These are phyloP conservation scores for Pseudoatta argentina DNA, from an alignment of 1,140 invertebrate species.

Conservation along the genomic window DNA sequence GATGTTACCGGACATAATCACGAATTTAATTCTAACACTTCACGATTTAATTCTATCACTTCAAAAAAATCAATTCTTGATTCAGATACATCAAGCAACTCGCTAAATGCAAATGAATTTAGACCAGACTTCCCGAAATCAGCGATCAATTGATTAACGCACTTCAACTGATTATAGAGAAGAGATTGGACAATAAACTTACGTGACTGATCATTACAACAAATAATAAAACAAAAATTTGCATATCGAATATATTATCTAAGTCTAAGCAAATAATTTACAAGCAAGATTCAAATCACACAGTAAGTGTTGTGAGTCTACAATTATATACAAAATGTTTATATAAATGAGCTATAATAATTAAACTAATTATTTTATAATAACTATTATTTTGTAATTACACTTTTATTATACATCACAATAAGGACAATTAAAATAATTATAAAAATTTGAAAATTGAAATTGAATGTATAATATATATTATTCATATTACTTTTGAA, in stretches of 20 bases:
- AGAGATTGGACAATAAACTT: background rate
- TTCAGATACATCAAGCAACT: background rate
- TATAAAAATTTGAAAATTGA: background rate
- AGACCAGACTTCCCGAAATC: background rate
- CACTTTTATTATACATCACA: background rate
- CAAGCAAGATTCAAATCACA: background rate
- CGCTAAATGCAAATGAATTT: background rate
- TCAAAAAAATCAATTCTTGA: background rate
- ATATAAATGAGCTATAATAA: background rate
- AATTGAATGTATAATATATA: background rate
- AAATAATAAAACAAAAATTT: background rate
- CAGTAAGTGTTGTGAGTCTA: background rate
- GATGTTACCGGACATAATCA: background rate
- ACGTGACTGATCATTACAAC: background rate
- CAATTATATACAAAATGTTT: background rate
- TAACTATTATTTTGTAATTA: background rate
- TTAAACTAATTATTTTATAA: slow-evolving; percentile 6
- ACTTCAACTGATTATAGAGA: background rate
- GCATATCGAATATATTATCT: background rate
- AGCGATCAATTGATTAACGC: background rate
- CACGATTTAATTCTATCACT: background rate
- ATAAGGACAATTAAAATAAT: background rate
- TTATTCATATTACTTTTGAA: background rate
- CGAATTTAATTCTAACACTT: background rate
- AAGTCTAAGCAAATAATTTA: background rate